These are phyloP conservation scores for Leptinotarsa juncta DNA, from an alignment of 2,888 invertebrate genomes.

Conservation along the genomic window DNA sequence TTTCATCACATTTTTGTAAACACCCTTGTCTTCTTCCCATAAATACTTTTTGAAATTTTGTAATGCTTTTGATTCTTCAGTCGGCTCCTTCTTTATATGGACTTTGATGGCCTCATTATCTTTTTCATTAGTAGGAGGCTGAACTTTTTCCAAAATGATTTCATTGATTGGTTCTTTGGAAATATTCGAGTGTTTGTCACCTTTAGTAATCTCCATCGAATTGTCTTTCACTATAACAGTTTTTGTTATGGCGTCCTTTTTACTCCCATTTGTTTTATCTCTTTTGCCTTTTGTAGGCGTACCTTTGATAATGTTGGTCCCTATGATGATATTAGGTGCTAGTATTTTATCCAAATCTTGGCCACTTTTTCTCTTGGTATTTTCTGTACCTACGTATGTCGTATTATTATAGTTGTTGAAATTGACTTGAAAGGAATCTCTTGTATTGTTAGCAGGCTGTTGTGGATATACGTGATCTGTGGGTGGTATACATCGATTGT, in stretches of 20 bases:
- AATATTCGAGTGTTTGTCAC: slow-evolving; percentile 7
- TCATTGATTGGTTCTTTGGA: neutral
- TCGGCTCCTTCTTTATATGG: slow-evolving; percentile 18
- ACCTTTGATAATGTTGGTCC: neutral
- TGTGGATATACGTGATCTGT: neutral
- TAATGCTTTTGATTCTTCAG: slow-evolving; percentile 19
- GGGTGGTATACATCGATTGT: neutral
- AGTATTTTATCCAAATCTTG: slow-evolving; percentile 28
- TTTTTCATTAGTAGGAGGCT: slow-evolving; percentile 1
- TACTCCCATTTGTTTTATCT: neutral
- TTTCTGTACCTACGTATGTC: neutral
- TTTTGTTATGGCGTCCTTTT: neutral
- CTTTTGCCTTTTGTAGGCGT: neutral
- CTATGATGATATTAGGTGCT: slow-evolving; percentile 23
- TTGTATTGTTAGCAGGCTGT: neutral
- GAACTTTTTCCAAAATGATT: slow-evolving; percentile 23
- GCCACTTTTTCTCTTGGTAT: neutral
- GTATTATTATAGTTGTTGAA: neutral
- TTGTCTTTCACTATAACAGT: slow-evolving; percentile 47
- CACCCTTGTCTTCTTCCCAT: slow-evolving; percentile 27
- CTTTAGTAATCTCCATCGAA: slow-evolving; percentile 49
- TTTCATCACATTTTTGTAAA: slow-evolving; percentile 32
- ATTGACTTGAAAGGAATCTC: neutral
- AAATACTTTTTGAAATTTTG: slow-evolving; percentile 32
- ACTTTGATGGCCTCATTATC: neutral